phyloP scores from a whole-genome alignment of 2,797 vertebrate genomes.

The Sebastes glaucus region DNA sequence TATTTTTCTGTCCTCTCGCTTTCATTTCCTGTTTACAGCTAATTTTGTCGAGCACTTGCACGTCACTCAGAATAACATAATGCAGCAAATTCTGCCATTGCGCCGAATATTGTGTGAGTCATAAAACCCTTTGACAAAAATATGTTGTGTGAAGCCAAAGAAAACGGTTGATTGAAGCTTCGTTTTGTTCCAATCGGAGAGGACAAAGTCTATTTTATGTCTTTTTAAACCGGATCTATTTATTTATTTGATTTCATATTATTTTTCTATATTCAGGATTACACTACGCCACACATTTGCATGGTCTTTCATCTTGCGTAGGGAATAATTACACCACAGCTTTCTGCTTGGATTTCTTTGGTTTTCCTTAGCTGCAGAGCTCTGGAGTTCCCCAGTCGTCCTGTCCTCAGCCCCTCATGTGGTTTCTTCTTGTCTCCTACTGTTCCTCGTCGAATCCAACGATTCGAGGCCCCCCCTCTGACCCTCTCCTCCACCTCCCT shows the following conservation, averaged over 20 bases:
- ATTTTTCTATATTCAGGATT: not conserved
- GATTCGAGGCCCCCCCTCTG: constrained; percentile 24
- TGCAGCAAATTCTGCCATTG: constrained; percentile 8
- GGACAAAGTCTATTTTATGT: not conserved
- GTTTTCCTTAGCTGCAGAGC: not conserved
- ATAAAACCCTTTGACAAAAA: not conserved
- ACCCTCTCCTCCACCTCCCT: constrained; percentile 40
- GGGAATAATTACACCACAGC: constrained; percentile 1
- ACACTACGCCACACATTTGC: not conserved
- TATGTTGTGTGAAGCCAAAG: not conserved
- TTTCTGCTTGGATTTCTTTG: not conserved
- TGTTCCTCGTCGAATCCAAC: constrained; percentile 38
- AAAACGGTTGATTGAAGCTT: not conserved
- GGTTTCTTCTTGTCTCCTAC: constrained; percentile 34
- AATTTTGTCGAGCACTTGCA: constrained; percentile 5
- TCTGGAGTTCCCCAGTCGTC: not conserved
- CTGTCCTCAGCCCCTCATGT: constrained; percentile 16
- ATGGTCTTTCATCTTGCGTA: not conserved
- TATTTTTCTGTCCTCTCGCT: constrained; percentile 36
- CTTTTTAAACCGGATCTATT: not conserved
- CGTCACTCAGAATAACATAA: constrained; percentile 24
- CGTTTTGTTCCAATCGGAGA: not conserved
- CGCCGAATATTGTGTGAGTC: constrained; percentile 9
- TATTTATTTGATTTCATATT: not conserved
- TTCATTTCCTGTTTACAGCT: constrained; percentile 67